Base-by-base conservation (phyloP, 2,113 vertebrate species). In the Heterochromis multidens region DNA sequence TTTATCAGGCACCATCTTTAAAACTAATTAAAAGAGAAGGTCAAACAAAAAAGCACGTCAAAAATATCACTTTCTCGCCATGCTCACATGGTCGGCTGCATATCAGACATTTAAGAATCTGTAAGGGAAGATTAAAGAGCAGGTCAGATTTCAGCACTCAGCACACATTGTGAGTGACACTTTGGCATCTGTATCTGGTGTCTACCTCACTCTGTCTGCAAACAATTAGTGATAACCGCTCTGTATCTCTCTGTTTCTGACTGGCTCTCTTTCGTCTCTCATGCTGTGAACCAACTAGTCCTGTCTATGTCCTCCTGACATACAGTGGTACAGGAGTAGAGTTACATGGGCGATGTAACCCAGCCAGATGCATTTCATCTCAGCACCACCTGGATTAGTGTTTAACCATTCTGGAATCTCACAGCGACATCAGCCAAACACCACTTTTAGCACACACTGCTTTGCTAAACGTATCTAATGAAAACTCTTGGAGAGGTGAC, bases 301-400 rank as follows among this genome's bases (percentile, higher is more conserved):
- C 62, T 46, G 72, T 84, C 89, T 27, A 83, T 81, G 86, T 88
- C 67, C 76, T 77, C 80, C 90, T 92, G 91, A 95, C 82, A 84
- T 65, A 76, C 86, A 60, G 91, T 87, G 79, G 91, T 83, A 84
- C 88, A 77, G 91, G 92, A 86, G 83, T 93, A 83, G 88, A 82
- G 90, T 95, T 95, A 85, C 92, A 60, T 17, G 88, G 65, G 83
- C 84, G 19, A 49, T 90, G 89, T 83, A 92, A 91, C 79, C 79
- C 31, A 52, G 91, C 82, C 91, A 88, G 90, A 63, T 61, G 58
- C 91, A 92, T 91, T 92, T 91, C 88, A 91, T 90, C 88, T 84
- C 93, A 91, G 79, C 91, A 91, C 91, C 92, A 94, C 93, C 93
- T 94, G 93, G 92, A 93, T 94, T 94, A 91, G 93, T 93, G 92